phyloP scores from a whole-genome alignment of 2,888 invertebrate genomes.

The Drosophila ochracea region DNA sequence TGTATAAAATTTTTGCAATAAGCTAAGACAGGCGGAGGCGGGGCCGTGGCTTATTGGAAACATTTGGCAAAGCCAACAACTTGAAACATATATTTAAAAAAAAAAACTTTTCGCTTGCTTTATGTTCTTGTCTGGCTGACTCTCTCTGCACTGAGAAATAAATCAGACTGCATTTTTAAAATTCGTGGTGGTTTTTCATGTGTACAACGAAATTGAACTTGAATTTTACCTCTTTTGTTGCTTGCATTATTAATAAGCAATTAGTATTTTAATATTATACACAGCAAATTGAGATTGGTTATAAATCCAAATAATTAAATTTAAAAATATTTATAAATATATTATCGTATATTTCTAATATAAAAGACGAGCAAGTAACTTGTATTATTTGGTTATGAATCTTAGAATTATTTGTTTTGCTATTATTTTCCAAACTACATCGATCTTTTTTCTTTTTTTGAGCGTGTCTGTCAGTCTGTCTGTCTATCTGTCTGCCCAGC shows the following conservation, averaged over 20 bases:
- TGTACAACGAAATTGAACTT: neutral
- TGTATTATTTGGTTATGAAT: neutral
- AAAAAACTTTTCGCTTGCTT: constrained; percentile 34
- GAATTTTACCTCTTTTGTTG: neutral
- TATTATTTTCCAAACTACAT: neutral
- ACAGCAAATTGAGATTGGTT: neutral
- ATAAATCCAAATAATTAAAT: neutral
- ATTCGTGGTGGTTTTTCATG: neutral
- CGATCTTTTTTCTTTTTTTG: neutral
- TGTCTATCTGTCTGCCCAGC: constrained; percentile 15
- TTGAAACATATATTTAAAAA: constrained; percentile 19
- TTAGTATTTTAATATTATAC: neutral
- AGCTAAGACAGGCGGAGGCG: constrained; percentile 27
- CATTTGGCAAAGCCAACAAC: constrained; percentile 43
- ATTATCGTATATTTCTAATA: neutral
- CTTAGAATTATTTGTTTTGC: neutral
- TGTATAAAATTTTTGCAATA: constrained; percentile 49
- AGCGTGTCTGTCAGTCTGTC: neutral
- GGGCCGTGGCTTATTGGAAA: constrained; percentile 57
- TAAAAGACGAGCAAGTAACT: neutral
- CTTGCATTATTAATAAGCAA: neutral
- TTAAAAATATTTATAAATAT: neutral
- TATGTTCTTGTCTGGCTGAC: constrained; percentile 8
- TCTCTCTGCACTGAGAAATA: neutral
- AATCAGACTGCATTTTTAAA: neutral